These are phyloP conservation scores for Chironomus tentans DNA, from an alignment of 2,888 invertebrate genomes.

Conservation along the genomic window DNA sequence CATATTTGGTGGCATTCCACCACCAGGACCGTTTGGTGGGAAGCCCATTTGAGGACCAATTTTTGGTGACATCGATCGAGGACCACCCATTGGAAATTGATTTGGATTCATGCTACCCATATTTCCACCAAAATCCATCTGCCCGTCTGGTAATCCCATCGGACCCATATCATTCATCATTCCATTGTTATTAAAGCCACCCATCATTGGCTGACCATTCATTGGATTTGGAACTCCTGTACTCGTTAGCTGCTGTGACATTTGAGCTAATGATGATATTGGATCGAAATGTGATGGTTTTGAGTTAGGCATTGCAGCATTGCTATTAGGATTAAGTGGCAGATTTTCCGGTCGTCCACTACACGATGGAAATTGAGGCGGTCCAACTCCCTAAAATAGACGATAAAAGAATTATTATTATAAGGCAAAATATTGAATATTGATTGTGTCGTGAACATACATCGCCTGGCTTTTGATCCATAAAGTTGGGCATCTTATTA, in stretches of 20 bases:
- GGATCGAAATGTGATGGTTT: conserved; percentile 77
- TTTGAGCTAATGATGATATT: conserved; percentile 86
- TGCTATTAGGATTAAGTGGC: conserved; percentile 57
- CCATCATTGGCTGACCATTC: conserved; percentile 46
- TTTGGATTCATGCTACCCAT: conserved; percentile 31
- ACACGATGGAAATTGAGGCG: conserved; percentile 24
- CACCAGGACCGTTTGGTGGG: conserved; percentile 44
- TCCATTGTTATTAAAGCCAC: conserved; percentile 30
- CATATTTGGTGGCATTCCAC: conserved; percentile 41
- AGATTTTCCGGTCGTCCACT: conserved; percentile 51
- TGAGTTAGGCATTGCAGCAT: conserved; percentile 46
- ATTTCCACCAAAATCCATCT: conserved; percentile 43
- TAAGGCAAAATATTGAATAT: too few species aligned
- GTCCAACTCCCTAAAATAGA: background rate
- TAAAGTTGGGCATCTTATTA: conserved; percentile 34
- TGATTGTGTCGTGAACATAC: conserved; percentile 27
- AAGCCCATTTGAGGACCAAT: conserved; percentile 45
- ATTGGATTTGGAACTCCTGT: conserved; percentile 51
- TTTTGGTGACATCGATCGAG: conserved; percentile 55
- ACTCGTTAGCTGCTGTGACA: conserved; percentile 86
- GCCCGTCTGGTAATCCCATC: conserved; percentile 39
- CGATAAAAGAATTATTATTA: too few species aligned
- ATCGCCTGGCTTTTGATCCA: conserved; percentile 42
- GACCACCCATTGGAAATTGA: conserved; percentile 36
- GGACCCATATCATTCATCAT: conserved; percentile 33